phyloP scores from a whole-genome alignment of 2,113 vertebrate species.

The Naja naja region DNA sequence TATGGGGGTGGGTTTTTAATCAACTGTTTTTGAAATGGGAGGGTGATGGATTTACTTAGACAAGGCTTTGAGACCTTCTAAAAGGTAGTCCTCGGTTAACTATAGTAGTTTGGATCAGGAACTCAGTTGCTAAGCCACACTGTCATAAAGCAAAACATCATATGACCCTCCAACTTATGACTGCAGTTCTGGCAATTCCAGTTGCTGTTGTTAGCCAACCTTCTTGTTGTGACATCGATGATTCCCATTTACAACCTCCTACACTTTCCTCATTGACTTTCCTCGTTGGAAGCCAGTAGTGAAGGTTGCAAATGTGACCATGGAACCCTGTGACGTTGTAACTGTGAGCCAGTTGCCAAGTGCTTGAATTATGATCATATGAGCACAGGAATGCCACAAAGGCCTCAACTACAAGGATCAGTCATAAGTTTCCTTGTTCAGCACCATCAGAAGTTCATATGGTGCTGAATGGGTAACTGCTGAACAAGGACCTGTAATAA shows the following conservation, averaged over 20 bases:
- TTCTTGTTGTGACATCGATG: neutral
- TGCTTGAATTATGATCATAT: too few species aligned
- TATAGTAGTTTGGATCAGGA: neutral
- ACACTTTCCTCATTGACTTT: neutral
- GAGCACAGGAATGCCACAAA: neutral
- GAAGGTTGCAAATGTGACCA: neutral
- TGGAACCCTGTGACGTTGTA: too few species aligned
- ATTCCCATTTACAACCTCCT: neutral
- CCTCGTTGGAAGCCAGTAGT: neutral
- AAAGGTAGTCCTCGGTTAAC: neutral
- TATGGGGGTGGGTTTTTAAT: neutral
- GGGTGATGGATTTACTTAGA: neutral
- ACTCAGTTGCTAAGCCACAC: neutral
- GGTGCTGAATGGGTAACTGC: too few species aligned
- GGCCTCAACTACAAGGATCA: neutral
- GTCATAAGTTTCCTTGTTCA: neutral
- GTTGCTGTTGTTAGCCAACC: neutral
- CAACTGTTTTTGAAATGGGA: neutral
- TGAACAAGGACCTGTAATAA: neutral
- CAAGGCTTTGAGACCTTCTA: neutral
- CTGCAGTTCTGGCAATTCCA: neutral
- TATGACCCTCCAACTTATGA: neutral
- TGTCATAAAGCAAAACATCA: neutral
- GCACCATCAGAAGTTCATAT: neutral
- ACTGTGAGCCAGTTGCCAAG: too few species aligned